A percentile compares a stretch with the other conserved stretches of the same genome.
Evolutionary conservation across 2,797 vertebrate species (phyloP).

Genomic region (Pseudochirops cupreus): DNA sequence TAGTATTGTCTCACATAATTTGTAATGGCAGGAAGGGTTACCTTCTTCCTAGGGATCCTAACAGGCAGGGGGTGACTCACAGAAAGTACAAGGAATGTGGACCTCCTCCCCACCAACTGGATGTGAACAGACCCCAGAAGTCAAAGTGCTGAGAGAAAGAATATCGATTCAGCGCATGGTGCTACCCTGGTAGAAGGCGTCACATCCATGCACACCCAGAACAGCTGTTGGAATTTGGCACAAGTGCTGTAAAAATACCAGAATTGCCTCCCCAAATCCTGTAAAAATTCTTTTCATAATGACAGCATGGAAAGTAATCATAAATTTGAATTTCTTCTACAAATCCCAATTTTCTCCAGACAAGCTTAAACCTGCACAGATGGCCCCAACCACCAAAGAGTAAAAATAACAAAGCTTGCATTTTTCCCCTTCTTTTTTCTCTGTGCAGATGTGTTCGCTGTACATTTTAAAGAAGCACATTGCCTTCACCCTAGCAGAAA

Average conservation of each 20-base stretch:
- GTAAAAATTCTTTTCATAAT: conserved; percentile 66
- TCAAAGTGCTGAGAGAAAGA: background rate
- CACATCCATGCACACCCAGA: background rate
- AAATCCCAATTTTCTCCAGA: conserved; percentile 75
- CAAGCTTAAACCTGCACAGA: conserved; percentile 78
- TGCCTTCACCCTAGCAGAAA: conserved; percentile 29
- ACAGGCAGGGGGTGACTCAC: background rate
- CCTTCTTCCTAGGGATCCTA: background rate
- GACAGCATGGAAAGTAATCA: conserved; percentile 76
- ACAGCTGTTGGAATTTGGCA: conserved; percentile 58
- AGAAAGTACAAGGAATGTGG: background rate
- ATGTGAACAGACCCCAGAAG: background rate
- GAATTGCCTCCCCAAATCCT: conserved; percentile 75
- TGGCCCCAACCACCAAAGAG: conserved; percentile 71
- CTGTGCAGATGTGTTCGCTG: conserved; percentile 70
- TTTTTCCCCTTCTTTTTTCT: conserved; percentile 57
- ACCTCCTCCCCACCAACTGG: background rate
- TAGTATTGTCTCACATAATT: background rate
- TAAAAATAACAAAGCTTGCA: conserved; percentile 77
- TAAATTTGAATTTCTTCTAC: conserved; percentile 79
- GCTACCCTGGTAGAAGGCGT: background rate
- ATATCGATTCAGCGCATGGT: rapidly evolving
- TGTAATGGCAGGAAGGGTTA: background rate
- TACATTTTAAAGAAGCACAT: background rate
- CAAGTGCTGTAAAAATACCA: conserved; percentile 31